Base-by-base conservation (phyloP, 1,140 invertebrate species). In the Rhagoletis zephyria region DNA sequence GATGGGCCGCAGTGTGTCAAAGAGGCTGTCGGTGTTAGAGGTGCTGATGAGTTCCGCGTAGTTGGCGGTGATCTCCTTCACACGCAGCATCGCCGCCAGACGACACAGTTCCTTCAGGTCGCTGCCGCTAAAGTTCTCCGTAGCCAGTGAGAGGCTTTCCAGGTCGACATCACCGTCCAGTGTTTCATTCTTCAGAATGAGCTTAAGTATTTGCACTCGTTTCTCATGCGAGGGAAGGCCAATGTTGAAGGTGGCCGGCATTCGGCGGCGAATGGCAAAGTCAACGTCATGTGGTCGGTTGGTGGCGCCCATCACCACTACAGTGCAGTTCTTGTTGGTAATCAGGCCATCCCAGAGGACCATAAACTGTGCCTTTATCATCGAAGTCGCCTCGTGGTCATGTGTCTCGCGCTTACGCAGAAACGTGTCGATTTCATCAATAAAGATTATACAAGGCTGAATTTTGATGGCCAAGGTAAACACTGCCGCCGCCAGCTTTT, bases 401-500 rank as follows among this genome's bases (percentile, higher is more conserved):
- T 97, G 96, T 4, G 96, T 95, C 90, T 96, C 97, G 65, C 99
- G 95, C 48, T 95, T 95, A 85, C 98, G 95, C 87, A 99, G 94
- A 93, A 99, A 99, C 14, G 98, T 99, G 94, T 99, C 98, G 90
- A 99, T 99, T 95, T 99, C 98, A 94, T 99, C 99, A 92, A 99
- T 97, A 90, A 99, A 98, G 87, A 98, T 97, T 88, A 98, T 99
- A 88, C 97, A 97, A 4, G 98, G 98, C 92, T 98, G 97, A 74
- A 99, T 94, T 94, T 99, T 99, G 1, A 97, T 95, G 45, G 98
- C 98, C 64, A 99, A 94, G 16, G 97, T 97, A 93, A 99, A 99
- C 0, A 99, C 97, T 48, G 98, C 98, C 6, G 97, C 96, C 4
- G 98, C 97, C 64, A 99, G 93, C 93, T 99, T 99, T 93, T 99